Conservation (phyloP, 2,797 vertebrate genomes). For the Fundulus diaphanus region DNA sequence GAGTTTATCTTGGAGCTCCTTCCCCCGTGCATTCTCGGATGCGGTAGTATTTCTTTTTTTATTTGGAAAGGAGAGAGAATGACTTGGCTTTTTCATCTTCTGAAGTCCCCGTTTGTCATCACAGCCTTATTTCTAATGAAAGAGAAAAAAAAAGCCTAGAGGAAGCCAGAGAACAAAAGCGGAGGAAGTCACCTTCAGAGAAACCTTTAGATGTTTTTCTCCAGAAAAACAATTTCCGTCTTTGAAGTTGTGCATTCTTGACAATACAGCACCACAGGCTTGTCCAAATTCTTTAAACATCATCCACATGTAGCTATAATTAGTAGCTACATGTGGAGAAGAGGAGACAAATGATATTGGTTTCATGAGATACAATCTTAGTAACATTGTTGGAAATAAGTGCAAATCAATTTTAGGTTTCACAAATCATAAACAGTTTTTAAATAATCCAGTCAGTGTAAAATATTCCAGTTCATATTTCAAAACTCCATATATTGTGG, state of each 20-base stretch:
- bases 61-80: conserved; percentile 42
- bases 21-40: too few species aligned
- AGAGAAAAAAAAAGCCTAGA: conserved; percentile 24
- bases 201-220: conserved; percentile 17
- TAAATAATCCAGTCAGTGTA: too few species aligned
- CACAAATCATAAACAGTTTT: neutral
- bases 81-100: conserved; percentile 61
- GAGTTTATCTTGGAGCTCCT: too few species aligned
- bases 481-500: neutral
- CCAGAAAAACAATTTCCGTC: neutral
- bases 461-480: neutral
- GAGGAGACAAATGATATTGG: too few species aligned
- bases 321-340: too few species aligned
- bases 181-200: conserved; percentile 36
- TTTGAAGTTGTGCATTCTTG: neutral
- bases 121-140: conserved; percentile 32
- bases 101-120: conserved; percentile 61
- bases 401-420: neutral
- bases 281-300: neutral
- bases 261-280: neutral
- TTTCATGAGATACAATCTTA: neutral
- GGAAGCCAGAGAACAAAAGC: conserved; percentile 16
- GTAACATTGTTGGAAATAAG: neutral
- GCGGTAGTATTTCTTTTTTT: conserved; percentile 33
- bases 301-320: neutral